Conservation (phyloP, 2,888 invertebrate species). For the Sepioteuthis lessoniana region DNA sequence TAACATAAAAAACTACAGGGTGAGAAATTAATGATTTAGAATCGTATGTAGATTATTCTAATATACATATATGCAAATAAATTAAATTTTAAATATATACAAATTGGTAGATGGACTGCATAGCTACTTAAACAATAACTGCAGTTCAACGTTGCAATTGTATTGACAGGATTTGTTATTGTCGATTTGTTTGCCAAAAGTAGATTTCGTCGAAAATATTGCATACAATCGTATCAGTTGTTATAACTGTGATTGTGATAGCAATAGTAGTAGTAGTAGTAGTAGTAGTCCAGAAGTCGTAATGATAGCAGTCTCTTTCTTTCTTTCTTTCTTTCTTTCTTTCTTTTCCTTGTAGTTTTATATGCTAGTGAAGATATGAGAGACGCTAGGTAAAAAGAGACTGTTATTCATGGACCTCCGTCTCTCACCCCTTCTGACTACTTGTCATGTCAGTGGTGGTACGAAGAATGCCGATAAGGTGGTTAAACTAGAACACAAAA, state of each 20-base stretch:
- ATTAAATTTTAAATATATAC: not conserved
- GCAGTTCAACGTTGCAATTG: not conserved
- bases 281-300: not conserved
- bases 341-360: not conserved
- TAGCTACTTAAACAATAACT: not conserved
- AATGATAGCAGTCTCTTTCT: not conserved
- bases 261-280: not conserved
- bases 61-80: not conserved
- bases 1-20: not conserved
- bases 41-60: not conserved
- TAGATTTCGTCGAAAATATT: not conserved
- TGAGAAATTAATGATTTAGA: not conserved
- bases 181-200: not conserved
- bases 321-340: not conserved
- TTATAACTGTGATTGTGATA: not conserved
- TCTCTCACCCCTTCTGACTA: not conserved
- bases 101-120: not conserved
- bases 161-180: not conserved
- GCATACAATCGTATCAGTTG: not conserved
- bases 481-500: not conserved
- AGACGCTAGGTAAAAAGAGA: not conserved
- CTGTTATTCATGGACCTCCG: not conserved
- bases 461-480: conserved; percentile 9
- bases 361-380: not conserved
- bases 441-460: not conserved